Percentiles rank a stretch among this genome's conserved stretches.
Conservation (phyloP, 2,113 vertebrate species). For the Petroica traversi region DNA sequence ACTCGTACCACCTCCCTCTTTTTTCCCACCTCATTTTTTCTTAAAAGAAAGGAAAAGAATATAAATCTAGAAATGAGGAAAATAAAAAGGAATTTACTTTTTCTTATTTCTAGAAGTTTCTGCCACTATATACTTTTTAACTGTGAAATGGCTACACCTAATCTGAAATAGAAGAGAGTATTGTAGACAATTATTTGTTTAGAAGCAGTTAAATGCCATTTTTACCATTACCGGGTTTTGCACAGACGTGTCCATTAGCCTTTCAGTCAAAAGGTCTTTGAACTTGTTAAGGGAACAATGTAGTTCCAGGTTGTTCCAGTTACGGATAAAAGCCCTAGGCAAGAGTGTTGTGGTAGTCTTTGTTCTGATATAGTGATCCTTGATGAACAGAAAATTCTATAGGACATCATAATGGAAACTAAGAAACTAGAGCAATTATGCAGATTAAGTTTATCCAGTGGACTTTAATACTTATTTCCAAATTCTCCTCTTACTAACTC, state of each 20-base stretch:
- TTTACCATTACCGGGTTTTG: background rate
- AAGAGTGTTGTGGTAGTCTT: background rate
- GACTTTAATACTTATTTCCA: background rate
- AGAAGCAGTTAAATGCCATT: background rate
- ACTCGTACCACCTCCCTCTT: background rate
- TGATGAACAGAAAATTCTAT: background rate
- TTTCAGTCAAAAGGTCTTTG: background rate
- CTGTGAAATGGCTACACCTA: background rate
- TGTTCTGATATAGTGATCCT: background rate
- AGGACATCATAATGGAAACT: background rate
- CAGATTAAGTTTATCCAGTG: background rate
- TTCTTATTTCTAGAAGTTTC: background rate
- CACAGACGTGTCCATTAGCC: background rate
- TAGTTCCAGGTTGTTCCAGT: constrained; percentile 1
- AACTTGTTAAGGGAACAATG: background rate
- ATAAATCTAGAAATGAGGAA: background rate
- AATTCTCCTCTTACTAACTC: background rate
- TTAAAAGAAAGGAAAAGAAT: background rate
- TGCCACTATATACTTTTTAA: background rate
- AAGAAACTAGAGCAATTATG: background rate
- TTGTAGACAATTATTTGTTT: background rate
- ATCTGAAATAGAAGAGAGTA: background rate
- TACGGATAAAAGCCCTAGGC: background rate
- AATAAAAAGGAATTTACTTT: background rate
- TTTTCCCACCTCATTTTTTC: rapidly evolving